Percentiles rank a stretch among this genome's conserved stretches.
Conservation (phyloP, 2,888 invertebrate genomes). For the Prosopocoilus inquinatus region DNA sequence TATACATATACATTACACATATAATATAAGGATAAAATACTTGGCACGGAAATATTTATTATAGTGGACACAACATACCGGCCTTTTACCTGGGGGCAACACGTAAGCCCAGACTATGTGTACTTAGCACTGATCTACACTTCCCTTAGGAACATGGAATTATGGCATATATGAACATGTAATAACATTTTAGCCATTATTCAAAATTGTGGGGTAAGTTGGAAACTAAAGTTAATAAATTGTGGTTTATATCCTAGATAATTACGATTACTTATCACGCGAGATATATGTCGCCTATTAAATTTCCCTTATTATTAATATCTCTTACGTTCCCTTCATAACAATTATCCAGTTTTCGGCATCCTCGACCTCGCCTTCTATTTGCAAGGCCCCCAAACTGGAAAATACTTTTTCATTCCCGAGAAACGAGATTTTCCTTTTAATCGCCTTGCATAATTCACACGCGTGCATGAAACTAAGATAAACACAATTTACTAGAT, state of each 20-base stretch:
- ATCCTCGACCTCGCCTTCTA: no score
- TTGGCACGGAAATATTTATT: slow-evolving; percentile 23
- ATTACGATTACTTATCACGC: slow-evolving; percentile 29
- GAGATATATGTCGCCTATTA: slow-evolving; percentile 24
- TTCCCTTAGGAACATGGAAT: slow-evolving; percentile 33
- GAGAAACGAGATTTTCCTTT: slow-evolving; percentile 6
- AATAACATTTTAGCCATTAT: slow-evolving; percentile 39
- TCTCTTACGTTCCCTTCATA: background rate
- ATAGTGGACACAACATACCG: slow-evolving; percentile 25
- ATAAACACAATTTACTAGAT: slow-evolving; percentile 24
- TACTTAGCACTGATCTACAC: slow-evolving; percentile 36
- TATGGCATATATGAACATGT: slow-evolving; percentile 35
- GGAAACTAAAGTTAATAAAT: slow-evolving; percentile 35
- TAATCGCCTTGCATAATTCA: slow-evolving; percentile 9
- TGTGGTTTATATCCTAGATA: slow-evolving; percentile 32
- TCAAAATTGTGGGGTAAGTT: slow-evolving; percentile 38
- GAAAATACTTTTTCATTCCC: background rate
- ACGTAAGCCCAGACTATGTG: slow-evolving; percentile 34
- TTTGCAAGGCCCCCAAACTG: no score
- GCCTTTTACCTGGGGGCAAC: slow-evolving; percentile 32
- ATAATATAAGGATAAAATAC: slow-evolving; percentile 19
- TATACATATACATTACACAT: slow-evolving; percentile 12
- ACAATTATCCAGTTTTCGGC: no score
- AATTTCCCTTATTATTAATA: slow-evolving; percentile 11
- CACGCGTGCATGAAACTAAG: slow-evolving; percentile 7